Conservation (phyloP, 2,797 vertebrate genomes). For the Neoniphon sammara region DNA sequence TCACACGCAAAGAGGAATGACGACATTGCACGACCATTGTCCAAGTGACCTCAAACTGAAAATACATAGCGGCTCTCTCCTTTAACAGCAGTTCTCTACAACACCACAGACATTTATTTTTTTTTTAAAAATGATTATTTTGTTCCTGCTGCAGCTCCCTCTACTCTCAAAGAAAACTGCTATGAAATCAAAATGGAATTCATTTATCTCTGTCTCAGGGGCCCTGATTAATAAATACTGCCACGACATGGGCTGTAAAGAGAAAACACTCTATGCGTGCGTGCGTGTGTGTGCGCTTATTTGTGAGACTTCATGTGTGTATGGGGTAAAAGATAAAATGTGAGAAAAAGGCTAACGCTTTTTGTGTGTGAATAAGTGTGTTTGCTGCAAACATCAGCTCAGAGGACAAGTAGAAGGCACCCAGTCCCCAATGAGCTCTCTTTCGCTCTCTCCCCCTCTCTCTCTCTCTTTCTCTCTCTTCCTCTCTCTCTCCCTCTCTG, state of each 20-base stretch:
- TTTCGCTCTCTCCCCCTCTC: neutral
- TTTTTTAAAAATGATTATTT: constrained; percentile 12
- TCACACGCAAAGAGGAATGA: constrained; percentile 32
- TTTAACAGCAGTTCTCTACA: constrained; percentile 53
- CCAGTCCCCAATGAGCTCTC: constrained; percentile 68
- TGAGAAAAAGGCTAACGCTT: constrained; percentile 37
- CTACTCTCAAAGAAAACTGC: constrained; percentile 68
- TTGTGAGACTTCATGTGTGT: constrained; percentile 19
- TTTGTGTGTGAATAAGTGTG: constrained; percentile 63
- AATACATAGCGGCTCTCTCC: constrained; percentile 52
- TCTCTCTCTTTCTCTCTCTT: constrained; percentile 35
- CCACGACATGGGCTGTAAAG: constrained; percentile 37
- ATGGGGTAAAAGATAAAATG: constrained; percentile 65
- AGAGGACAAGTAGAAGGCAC: constrained; percentile 79
- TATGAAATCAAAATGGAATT: constrained; percentile 76
- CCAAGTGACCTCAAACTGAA: constrained; percentile 60
- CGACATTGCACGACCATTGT: constrained; percentile 27
- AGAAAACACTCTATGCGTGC: constrained; percentile 36
- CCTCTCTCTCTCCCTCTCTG: constrained; percentile 14
- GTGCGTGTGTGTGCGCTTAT: constrained; percentile 26
- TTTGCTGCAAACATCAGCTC: constrained; percentile 46
- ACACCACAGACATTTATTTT: constrained; percentile 33
- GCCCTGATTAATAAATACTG: constrained; percentile 71
- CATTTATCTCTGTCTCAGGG: constrained; percentile 81
- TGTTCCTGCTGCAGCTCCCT: constrained; percentile 44